Evolutionary conservation across 1,140 invertebrate species (phyloP).

Genomic region (Drosophila novamexicana): DNA sequence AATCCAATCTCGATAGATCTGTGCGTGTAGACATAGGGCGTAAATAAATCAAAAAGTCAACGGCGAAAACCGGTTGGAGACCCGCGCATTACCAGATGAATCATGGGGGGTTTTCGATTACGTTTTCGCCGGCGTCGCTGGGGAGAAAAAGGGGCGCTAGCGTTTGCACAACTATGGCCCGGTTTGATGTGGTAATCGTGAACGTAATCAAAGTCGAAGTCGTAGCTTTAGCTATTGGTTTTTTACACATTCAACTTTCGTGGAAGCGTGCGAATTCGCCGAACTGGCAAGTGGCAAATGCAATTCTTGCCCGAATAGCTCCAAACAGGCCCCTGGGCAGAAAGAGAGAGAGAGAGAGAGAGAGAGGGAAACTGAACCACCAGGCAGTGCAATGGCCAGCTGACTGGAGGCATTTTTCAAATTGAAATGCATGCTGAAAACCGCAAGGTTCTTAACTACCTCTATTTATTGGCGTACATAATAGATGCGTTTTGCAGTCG

Average conservation of each 20-base stretch:
- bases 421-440: constrained; percentile 77
- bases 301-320: neutral
- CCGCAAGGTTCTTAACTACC: constrained; percentile 80
- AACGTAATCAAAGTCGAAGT: neutral
- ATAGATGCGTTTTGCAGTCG: constrained; percentile 55
- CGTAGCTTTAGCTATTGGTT: constrained; percentile 19
- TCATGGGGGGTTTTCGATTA: constrained; percentile 22
- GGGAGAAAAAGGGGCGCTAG: neutral
- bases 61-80: constrained; percentile 14
- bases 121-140: constrained; percentile 1
- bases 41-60: constrained; percentile 1
- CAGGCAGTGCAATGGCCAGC: neutral
- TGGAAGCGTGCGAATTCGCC: constrained; percentile 53
- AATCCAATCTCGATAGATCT: neutral
- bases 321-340: neutral
- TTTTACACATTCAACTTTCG: constrained; percentile 43
- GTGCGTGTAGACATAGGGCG: neutral
- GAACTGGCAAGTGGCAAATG: constrained; percentile 16
- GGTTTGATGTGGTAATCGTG: neutral
- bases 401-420: constrained; percentile 69
- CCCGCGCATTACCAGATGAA: constrained; percentile 3
- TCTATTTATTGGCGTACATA: constrained; percentile 79
- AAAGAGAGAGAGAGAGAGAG: neutral
- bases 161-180: constrained; percentile 34
- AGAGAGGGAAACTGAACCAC: neutral